Evolutionary conservation across 2,797 vertebrate species (phyloP), one percentile per base, ranked within the genome.

Genomic region (Neosalanx taihuensis): DNA sequence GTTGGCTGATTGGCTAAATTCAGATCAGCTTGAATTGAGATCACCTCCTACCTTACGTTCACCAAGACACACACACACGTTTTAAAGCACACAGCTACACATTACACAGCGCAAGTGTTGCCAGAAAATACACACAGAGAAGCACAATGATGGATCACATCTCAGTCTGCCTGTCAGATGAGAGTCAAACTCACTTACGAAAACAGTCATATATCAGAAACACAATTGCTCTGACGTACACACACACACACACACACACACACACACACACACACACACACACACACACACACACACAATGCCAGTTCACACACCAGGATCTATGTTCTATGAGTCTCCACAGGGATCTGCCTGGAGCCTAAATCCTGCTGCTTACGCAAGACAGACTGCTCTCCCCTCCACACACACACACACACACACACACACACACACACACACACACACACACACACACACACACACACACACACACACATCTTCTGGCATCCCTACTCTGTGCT

Each of bases 381-480:
- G 62, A 20, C 41, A n/a, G 6, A 63, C 20, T 62, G 59, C 26
- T 18, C 26, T 5, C 49, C 58, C 35, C 23, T 26, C 6, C 41
- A 10, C 37, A 41, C 37, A 41, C 37, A 77, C 78, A 77, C 60
- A 69, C 61, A 75, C 71, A 76, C 76, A 74, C 66, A 79, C 17
- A 75, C 64, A 76, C 66, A 68, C n/a, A 75, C 71, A 76, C 76
- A 74, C 66, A 79, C 17, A 75, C 64, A 76, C 66, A 68, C 37
- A 41, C 37, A 41, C 37, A 77, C 78, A 77, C 60, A 69, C 41
- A 10, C 37, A 41, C 37, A 41, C 37, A 77, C 78, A 77, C 60
- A 69, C 61, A 75, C 71, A 76, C 76, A 74, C 66, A 79, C 17
- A 75, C 64, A 76, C 66, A 68, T 71, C 61, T 59, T 78, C 81